Evolutionary conservation across 1,140 invertebrate genomes (phyloP), one percentile per base, ranked within the genome.

Genomic region (Hestina assimilis): DNA sequence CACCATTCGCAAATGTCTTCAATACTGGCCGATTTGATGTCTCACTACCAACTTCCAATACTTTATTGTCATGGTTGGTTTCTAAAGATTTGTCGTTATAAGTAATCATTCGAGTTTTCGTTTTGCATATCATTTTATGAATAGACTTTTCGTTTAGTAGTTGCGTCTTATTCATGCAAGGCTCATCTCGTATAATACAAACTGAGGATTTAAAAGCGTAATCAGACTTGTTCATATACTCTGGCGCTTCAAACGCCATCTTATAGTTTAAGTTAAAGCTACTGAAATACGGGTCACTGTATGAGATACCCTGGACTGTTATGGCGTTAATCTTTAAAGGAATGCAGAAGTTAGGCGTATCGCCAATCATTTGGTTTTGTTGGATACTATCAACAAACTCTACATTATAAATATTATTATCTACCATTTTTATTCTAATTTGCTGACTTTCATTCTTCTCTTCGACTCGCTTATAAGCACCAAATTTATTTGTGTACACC

Each of bases 301-400:
- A 89, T 85, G 85, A 88, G 85, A 89, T 90, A 90, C 90, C 89
- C 89, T 90, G 88, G 89, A 90, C 89, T 89, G 83, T 90, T 90
- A 89, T 89, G 89, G 86, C 87, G 86, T 89, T 86, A 85, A 83
- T 89, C 76, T 72, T 84, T 87, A 87, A 89, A 91, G 91, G 91
- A 92, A 92, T 92, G 91, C 91, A 90, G 90, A 90, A 84, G 74
- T 85, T 87, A 79, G 89, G 89, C 89, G 74, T 85, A 65, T 79
- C 87, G 91, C 90, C 91, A 89, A 89, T 87, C 85, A 89, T 90
- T 89, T 89, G 87, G 88, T 89, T 89, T 86, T 87, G 83, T 87
- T 86, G 88, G 84, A 89, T 87, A 85, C 86, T 85, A 87, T 89
- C 85, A 86, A 89, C 81, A 87, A 87, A 79, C 69, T 86, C 79